Evolutionary conservation across 1,140 invertebrate genomes (phyloP).

Genomic region (Heliconius congener): DNA sequence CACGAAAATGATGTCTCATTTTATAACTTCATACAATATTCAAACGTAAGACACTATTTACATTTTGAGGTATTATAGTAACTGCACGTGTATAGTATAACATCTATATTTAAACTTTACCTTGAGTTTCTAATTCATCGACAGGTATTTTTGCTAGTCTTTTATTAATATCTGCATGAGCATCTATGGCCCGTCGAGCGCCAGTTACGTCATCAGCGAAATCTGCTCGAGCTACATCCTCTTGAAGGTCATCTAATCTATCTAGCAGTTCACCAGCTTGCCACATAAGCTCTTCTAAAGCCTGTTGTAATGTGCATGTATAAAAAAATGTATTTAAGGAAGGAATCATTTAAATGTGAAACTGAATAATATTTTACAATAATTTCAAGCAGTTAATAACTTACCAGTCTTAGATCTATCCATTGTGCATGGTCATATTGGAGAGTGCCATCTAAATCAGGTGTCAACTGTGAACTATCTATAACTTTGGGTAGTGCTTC

Average conservation of each 20-base stretch:
- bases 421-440: slow-evolving; percentile 98
- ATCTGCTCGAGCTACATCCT: slow-evolving; percentile 94
- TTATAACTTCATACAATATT: too few species aligned
- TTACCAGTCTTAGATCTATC: slow-evolving; percentile 93
- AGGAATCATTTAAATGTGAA: neutral
- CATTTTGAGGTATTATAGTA: neutral
- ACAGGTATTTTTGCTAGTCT: slow-evolving; percentile 96
- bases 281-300: slow-evolving; percentile 97
- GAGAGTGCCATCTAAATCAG: slow-evolving; percentile 96
- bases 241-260: slow-evolving; percentile 93
- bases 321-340: too few species aligned
- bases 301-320: slow-evolving; percentile 58
- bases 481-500: slow-evolving; percentile 96
- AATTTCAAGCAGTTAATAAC: slow-evolving; percentile 33
- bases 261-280: slow-evolving; percentile 95
- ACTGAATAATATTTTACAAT: slow-evolving; percentile 15
- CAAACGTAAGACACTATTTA: too few species aligned
- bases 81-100: neutral
- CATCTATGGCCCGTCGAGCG: slow-evolving; percentile 94
- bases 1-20: too few species aligned
- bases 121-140: slow-evolving; percentile 92
- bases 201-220: slow-evolving; percentile 95
- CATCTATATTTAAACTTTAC: slow-evolving; percentile 55
- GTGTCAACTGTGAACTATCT: slow-evolving; percentile 94
- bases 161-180: slow-evolving; percentile 97